A percentile compares a stretch with the other conserved stretches of the same genome.
phyloP scores from a whole-genome alignment of 2,888 invertebrate genomes.

The Sphaerophoria taeniata region DNA sequence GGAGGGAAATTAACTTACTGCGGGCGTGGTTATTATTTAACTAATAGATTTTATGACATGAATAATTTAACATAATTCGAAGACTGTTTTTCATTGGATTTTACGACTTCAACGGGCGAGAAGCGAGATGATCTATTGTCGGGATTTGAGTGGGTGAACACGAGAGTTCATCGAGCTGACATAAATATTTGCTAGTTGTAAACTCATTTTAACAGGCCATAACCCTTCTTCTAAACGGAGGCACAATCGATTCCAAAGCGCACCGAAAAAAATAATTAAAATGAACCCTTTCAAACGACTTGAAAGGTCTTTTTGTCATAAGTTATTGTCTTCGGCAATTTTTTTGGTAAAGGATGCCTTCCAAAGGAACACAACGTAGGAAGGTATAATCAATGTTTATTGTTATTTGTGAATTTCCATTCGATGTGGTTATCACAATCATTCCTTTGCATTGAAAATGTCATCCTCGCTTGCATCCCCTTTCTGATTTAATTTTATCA shows the following conservation, averaged over 20 bases:
- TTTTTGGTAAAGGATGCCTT: not conserved
- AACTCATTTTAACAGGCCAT: constrained; percentile 47
- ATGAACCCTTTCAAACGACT: constrained; percentile 59
- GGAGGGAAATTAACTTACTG: constrained; percentile 42
- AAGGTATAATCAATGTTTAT: constrained; percentile 65
- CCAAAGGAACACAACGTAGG: constrained; percentile 27
- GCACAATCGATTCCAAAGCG: constrained; percentile 46
- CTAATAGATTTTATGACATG: constrained; percentile 47
- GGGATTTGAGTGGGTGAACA: not conserved
- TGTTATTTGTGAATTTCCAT: constrained; percentile 71
- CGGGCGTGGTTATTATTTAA: constrained; percentile 44
- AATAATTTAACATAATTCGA: constrained; percentile 50
- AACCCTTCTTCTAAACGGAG: constrained; percentile 56
- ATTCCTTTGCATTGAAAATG: constrained; percentile 6
- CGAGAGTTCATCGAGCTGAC: not conserved
- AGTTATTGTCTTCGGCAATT: constrained; percentile 56
- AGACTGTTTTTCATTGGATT: not conserved
- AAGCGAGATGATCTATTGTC: constrained; percentile 25
- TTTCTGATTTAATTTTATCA: constrained; percentile 47
- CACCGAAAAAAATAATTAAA: constrained; percentile 65
- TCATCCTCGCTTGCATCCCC: constrained; percentile 60
- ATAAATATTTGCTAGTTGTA: constrained; percentile 52
- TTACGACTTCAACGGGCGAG: not conserved
- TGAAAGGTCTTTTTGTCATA: constrained; percentile 51
- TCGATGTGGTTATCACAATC: constrained; percentile 66